Conservation (phyloP, 2,888 invertebrate species). For the Melanostoma mellinum region DNA sequence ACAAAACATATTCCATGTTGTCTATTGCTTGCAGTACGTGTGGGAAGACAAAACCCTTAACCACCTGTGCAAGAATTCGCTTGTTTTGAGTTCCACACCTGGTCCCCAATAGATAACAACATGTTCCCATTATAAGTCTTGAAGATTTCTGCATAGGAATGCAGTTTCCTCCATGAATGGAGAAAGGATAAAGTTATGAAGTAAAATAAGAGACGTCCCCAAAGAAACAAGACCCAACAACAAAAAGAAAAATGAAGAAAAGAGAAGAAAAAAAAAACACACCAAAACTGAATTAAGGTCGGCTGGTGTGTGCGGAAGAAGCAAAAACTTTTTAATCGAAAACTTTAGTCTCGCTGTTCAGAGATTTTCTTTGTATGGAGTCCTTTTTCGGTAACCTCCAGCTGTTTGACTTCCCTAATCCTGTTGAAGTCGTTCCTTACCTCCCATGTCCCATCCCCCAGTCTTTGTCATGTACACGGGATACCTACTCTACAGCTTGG, state of each 20-base stretch:
- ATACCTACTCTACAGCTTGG: not conserved
- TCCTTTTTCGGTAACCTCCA: conserved; percentile 37
- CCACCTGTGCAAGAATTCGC: conserved; percentile 67
- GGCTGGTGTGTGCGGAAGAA: conserved; percentile 23
- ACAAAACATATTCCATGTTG: conserved; percentile 27
- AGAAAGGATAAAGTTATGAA: conserved; percentile 31
- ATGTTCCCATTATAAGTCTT: conserved; percentile 38
- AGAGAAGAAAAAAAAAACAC: conserved; percentile 22
- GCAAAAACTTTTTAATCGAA: conserved; percentile 68
- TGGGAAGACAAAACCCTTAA: conserved; percentile 53
- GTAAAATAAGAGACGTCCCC: not conserved
- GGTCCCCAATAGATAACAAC: conserved; percentile 48
- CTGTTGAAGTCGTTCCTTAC: conserved; percentile 27
- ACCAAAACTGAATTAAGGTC: conserved; percentile 55
- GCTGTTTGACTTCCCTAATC: conserved; percentile 71
- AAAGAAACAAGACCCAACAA: conserved; percentile 39
- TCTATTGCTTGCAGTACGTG: conserved; percentile 37
- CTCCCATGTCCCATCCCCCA: not conserved
- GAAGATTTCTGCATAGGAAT: conserved; percentile 27
- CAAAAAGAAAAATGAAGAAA: conserved; percentile 20
- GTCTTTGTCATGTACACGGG: not conserved
- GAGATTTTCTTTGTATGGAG: conserved; percentile 48
- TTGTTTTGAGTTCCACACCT: conserved; percentile 54
- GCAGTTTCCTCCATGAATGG: conserved; percentile 16
- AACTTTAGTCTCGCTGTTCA: conserved; percentile 54